These are phyloP conservation scores for Trichopria drosophilae DNA, from an alignment of 2,888 invertebrate genomes.

Conservation along the genomic window DNA sequence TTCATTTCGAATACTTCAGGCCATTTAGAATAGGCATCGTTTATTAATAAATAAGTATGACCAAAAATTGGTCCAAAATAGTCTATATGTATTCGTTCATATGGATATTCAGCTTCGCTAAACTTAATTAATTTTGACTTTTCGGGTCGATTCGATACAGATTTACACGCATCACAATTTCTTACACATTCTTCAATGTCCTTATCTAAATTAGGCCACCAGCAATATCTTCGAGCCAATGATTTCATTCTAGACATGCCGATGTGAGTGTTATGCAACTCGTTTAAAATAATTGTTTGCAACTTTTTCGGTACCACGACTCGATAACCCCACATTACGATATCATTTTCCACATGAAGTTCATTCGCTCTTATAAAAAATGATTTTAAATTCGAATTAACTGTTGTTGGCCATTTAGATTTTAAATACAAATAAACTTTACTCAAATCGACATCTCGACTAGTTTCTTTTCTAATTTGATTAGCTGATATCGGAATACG, in stretches of 20 bases:
- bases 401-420: not conserved
- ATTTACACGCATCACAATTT: conserved; percentile 28
- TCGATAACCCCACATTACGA: conserved; percentile 36
- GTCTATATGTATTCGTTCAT: conserved; percentile 30
- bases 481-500: conserved; percentile 13
- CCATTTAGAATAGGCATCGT: conserved; percentile 38
- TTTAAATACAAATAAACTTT: too few relatives aligned
- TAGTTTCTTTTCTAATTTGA: conserved; percentile 7
- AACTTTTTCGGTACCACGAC: conserved; percentile 31
- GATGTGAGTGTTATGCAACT: conserved; percentile 32
- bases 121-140: conserved; percentile 22
- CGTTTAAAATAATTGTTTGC: conserved; percentile 15
- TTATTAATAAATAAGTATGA: too few relatives aligned
- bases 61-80: conserved; percentile 31
- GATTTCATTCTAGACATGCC: conserved; percentile 32
- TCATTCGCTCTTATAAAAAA: conserved; percentile 7
- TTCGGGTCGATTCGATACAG: conserved; percentile 11
- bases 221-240: conserved; percentile 30
- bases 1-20: conserved; percentile 31
- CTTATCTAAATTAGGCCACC: conserved; percentile 33
- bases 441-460: conserved; percentile 6
- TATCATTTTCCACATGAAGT: conserved; percentile 13
- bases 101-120: conserved; percentile 25
- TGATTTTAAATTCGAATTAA: not conserved
- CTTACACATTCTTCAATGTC: conserved; percentile 29